Conservation (phyloP, 2,888 invertebrate species). For the Phyllotreta striolata region DNA sequence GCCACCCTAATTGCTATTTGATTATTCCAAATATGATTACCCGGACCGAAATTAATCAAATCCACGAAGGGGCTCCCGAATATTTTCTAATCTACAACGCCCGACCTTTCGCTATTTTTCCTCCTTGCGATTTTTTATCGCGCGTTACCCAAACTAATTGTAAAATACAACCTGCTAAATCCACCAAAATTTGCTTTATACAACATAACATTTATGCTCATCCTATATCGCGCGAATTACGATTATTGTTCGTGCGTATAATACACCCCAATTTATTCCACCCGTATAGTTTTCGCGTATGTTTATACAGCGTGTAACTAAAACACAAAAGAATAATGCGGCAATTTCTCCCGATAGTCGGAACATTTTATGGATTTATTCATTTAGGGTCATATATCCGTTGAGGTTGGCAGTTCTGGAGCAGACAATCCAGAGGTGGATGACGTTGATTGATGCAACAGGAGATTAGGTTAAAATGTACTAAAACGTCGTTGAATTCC, state of each 20-base stretch:
- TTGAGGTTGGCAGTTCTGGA: constrained; percentile 19
- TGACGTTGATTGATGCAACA: constrained; percentile 24
- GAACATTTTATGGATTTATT: constrained; percentile 20
- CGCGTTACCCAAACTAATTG: no score
- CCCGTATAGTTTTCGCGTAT: no score
- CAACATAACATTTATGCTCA: no score
- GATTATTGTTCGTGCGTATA: no score
- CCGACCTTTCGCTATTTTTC: neutral
- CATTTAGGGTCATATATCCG: constrained; percentile 22
- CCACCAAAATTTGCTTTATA: no score
- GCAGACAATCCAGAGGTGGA: constrained; percentile 20
- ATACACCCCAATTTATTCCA: no score
- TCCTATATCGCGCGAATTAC: no score
- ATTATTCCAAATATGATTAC: constrained; percentile 12
- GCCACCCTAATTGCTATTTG: constrained; percentile 11
- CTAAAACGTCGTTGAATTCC: constrained; percentile 2
- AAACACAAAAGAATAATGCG: constrained; percentile 20
- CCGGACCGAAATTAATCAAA: constrained; percentile 3
- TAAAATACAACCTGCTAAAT: no score
- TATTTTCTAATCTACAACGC: neutral
- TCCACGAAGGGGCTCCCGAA: neutral
- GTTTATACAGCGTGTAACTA: no score
- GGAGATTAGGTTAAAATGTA: constrained; percentile 19
- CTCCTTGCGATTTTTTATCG: no score
- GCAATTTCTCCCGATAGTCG: constrained; percentile 14